Conservation (phyloP, 2,113 vertebrate genomes). For the Colossoma macropomum region DNA sequence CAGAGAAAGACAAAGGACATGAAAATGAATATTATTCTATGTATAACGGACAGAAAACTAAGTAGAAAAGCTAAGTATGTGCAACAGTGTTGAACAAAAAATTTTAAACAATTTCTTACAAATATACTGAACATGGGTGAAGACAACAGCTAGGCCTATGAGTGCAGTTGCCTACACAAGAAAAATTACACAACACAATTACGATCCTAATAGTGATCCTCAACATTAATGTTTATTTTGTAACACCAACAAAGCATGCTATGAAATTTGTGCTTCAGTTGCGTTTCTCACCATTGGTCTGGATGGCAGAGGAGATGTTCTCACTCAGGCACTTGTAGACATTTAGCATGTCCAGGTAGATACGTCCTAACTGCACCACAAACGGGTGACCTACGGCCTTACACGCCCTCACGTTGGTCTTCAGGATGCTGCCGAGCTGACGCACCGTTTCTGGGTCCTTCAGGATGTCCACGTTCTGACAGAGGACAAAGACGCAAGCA, state of each 20-base stretch:
- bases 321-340: conserved; percentile 99
- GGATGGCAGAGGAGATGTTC: conserved; percentile 96
- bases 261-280: neutral
- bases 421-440: conserved; percentile 94
- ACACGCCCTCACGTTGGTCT: conserved; percentile 95
- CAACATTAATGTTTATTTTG: too few relatives aligned
- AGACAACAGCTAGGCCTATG: neutral
- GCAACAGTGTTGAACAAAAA: neutral
- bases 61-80: neutral
- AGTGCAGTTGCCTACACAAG: neutral
- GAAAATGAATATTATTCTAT: neutral
- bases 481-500: neutral
- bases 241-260: too few relatives aligned
- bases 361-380: conserved; percentile 92
- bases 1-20: neutral
- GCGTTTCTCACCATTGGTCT: conserved; percentile 85
- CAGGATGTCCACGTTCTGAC: conserved; percentile 94
- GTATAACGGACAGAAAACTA: neutral
- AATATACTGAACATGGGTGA: neutral
- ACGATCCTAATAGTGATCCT: too few relatives aligned
- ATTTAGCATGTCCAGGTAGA: conserved; percentile 98
- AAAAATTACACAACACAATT: neutral
- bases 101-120: neutral
- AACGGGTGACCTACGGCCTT: conserved; percentile 96
- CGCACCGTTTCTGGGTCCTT: conserved; percentile 96